Conservation (phyloP, 2,797 vertebrate species). For the Alfaro cultratus region DNA sequence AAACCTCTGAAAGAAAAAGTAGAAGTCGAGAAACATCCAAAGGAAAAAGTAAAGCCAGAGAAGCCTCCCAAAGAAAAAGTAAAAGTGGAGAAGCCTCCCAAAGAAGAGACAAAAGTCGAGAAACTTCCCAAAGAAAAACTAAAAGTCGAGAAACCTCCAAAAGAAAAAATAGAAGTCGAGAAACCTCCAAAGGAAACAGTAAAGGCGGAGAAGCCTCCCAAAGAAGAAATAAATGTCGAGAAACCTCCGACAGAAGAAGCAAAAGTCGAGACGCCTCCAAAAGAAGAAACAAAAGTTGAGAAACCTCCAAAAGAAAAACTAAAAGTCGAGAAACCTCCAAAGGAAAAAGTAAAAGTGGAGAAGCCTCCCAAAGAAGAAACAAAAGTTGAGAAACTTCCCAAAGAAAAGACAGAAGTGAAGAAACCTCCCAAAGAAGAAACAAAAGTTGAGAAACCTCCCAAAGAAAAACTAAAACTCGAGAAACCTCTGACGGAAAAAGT, state of each 20-base stretch:
- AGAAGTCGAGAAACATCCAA: neutral
- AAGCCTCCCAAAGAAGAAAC: neutral
- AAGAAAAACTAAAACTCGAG: neutral
- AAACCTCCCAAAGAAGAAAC: neutral
- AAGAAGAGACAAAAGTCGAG: too few species aligned
- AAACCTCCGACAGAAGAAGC: neutral
- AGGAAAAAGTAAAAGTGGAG: neutral
- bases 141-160: neutral
- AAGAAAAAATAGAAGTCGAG: neutral
- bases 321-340: neutral
- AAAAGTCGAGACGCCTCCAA: fast-evolving
- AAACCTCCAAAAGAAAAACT: neutral
- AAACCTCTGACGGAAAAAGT: too few species aligned
- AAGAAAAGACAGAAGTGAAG: fast-evolving
- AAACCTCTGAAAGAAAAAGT: too few species aligned
- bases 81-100: too few species aligned
- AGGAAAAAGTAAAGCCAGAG: neutral
- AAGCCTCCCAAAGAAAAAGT: neutral
- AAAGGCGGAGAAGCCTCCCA: neutral
- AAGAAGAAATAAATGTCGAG: neutral
- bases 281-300: neutral
- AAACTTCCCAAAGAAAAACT: neutral
- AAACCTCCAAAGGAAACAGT: neutral
- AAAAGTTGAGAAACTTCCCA: neutral
- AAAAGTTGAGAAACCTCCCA: neutral